Percentiles rank a stretch among this genome's conserved stretches.
Evolutionary conservation across 2,797 vertebrate species (phyloP).

Genomic region (Urophycis tenuis): DNA sequence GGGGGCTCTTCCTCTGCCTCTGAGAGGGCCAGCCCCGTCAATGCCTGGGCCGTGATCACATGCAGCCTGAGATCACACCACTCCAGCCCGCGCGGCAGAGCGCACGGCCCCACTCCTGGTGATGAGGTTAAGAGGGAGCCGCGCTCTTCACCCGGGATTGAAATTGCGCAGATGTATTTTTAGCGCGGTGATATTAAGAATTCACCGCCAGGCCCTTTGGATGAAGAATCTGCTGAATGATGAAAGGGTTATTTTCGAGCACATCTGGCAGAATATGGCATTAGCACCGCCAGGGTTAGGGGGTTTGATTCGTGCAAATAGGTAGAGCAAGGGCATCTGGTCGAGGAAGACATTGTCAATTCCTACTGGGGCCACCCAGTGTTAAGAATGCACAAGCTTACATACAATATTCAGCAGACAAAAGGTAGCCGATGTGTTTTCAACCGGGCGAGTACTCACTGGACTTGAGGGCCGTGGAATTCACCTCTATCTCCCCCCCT

Average conservation of each 20-base stretch:
- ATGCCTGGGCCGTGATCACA: not conserved
- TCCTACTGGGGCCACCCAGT: not conserved
- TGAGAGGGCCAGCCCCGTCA: conserved; percentile 1
- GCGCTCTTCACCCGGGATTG: not conserved
- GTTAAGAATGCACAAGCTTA: not conserved
- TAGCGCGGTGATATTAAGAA: not conserved
- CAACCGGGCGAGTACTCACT: conserved; percentile 70
- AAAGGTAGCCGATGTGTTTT: not conserved
- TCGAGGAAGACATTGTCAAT: not conserved
- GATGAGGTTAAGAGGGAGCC: not conserved
- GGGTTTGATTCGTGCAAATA: not conserved
- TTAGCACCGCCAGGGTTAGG: not conserved
- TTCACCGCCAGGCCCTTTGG: not conserved
- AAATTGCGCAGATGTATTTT: not conserved
- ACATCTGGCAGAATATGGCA: not conserved
- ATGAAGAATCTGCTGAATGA: not conserved
- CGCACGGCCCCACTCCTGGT: not conserved
- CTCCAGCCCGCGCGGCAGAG: not conserved
- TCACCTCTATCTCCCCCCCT: conserved; percentile 91
- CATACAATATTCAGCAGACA: not conserved
- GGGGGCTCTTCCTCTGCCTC: conserved; percentile 9
- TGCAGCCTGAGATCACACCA: not conserved
- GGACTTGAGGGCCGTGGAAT: conserved; percentile 84
- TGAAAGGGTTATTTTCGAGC: not conserved
- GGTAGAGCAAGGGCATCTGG: not conserved